Percentiles rank a stretch among this genome's conserved stretches.
phyloP scores from a whole-genome alignment of 2,113 vertebrate genomes.

The Eulacestoma nigropectus region DNA sequence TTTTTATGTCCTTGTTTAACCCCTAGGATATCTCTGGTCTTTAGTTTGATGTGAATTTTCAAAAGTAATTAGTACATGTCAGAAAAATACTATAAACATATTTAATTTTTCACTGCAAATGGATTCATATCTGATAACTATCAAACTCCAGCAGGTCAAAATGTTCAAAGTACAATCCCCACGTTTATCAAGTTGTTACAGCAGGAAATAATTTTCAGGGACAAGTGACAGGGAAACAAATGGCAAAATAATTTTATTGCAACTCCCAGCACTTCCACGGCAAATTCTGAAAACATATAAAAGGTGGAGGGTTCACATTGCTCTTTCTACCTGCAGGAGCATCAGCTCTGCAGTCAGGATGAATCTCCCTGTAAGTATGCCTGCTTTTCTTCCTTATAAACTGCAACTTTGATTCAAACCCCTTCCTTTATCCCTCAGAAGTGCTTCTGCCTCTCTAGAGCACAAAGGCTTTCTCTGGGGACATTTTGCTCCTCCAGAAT shows the following conservation, averaged over 20 bases:
- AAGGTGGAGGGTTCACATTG: neutral
- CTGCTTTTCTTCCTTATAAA: neutral
- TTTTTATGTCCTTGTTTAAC: neutral
- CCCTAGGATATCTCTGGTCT: neutral
- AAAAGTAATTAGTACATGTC: neutral
- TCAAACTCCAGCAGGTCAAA: neutral
- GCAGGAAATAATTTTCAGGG: neutral
- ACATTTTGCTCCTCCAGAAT: neutral
- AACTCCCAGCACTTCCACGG: neutral
- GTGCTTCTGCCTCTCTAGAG: neutral
- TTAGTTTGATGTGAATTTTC: neutral
- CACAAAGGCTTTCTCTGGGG: neutral
- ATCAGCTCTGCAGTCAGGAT: constrained; percentile 28
- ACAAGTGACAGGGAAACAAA: neutral
- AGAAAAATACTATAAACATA: neutral
- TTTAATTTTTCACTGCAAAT: neutral
- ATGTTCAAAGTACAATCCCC: neutral
- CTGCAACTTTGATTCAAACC: neutral
- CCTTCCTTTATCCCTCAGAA: neutral
- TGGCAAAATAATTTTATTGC: neutral
- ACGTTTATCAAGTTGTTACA: neutral
- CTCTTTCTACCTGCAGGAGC: neutral
- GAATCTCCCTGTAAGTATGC: constrained; percentile 21
- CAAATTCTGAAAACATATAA: neutral
- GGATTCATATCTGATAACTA: neutral